Percentiles rank a stretch among this genome's conserved stretches.
phyloP scores from a whole-genome alignment of 2,113 vertebrate species.

The Rhea americana region DNA sequence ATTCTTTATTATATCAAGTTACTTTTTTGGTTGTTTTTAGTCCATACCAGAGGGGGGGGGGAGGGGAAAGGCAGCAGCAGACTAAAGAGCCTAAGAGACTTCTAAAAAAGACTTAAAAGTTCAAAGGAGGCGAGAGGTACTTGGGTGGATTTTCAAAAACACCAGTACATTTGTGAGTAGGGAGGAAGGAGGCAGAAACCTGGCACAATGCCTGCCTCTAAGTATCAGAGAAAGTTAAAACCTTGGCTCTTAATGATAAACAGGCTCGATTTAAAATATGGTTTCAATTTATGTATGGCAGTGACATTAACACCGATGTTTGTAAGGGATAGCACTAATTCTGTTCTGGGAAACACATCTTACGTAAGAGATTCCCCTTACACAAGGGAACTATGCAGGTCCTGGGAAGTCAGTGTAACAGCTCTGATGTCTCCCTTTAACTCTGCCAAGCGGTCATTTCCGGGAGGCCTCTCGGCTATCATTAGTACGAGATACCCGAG shows the following conservation, averaged over 20 bases:
- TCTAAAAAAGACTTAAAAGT: neutral
- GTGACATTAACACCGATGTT: neutral
- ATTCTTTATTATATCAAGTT: too few relatives aligned
- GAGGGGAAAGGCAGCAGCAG: neutral
- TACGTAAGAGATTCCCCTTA: neutral
- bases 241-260: neutral
- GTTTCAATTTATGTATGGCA: neutral
- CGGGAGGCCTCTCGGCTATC: neutral
- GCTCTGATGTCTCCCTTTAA: neutral
- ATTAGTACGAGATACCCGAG: neutral
- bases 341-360: neutral
- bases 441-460: neutral
- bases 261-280: neutral
- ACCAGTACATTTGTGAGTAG: too few relatives aligned
- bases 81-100: neutral
- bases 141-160: neutral
- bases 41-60: too few relatives aligned
- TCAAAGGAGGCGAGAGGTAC: neutral
- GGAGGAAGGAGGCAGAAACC: fast-evolving
- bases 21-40: too few relatives aligned
- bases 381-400: neutral
- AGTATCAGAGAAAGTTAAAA: neutral
- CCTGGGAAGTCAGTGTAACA: neutral
- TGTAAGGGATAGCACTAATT: neutral
- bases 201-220: neutral